phyloP scores from a whole-genome alignment of 2,113 vertebrate species.

The Brienomyrus brachyistius region DNA sequence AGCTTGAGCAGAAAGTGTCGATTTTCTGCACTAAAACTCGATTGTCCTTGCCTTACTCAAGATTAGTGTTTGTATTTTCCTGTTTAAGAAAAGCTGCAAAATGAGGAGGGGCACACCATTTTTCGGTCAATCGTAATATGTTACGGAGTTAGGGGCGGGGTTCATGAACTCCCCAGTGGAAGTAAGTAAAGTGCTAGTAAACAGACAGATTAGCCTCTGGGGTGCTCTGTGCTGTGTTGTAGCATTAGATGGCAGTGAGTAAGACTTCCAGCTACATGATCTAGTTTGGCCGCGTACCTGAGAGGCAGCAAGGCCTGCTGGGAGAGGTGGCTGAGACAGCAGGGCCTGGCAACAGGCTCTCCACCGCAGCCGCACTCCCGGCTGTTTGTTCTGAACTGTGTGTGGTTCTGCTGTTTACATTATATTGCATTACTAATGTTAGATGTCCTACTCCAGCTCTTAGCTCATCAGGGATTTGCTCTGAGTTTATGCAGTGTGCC shows the following conservation, averaged over 20 bases:
- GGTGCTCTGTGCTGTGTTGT: neutral
- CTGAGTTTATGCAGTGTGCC: neutral
- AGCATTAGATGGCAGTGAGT: neutral
- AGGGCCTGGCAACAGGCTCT: neutral
- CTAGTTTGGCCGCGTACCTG: neutral
- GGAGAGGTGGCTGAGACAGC: neutral
- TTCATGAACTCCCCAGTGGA: neutral
- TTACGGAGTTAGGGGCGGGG: neutral
- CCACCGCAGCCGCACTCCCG: neutral
- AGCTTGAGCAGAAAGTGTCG: neutral
- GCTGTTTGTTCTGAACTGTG: neutral
- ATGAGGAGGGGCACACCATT: neutral
- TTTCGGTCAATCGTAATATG: neutral
- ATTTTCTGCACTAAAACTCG: neutral
- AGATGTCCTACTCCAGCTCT: neutral
- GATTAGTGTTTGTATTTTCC: neutral
- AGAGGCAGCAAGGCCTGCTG: neutral
- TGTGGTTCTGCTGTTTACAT: slow-evolving; percentile 5
- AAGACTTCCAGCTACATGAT: neutral
- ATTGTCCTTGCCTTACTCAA: neutral
- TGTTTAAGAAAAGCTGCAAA: neutral
- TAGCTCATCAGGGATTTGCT: neutral
- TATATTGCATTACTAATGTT: neutral
- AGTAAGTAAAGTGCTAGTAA: neutral
- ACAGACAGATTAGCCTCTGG: neutral